phyloP scores from a whole-genome alignment of 2,888 invertebrate species.

The Carterocephalus palaemon region DNA sequence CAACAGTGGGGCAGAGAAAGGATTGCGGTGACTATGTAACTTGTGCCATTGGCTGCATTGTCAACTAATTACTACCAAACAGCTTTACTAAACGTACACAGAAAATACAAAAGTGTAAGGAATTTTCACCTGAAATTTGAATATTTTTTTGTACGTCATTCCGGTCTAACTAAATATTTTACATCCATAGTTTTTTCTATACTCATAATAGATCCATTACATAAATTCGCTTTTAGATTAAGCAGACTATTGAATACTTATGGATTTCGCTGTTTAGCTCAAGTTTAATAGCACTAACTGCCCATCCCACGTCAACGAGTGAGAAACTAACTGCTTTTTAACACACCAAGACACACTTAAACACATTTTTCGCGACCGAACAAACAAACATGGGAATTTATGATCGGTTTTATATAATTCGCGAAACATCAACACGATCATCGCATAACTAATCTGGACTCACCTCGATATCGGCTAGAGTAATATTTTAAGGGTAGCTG shows the following conservation, averaged over 20 bases:
- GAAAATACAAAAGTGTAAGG: no score
- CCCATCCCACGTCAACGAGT: background rate
- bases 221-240: constrained; percentile 3
- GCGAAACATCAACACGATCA: constrained; percentile 24
- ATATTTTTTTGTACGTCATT: no score
- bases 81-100: no score
- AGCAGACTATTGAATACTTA: constrained; percentile 6
- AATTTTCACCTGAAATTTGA: no score
- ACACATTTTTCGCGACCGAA: constrained; percentile 33
- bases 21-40: no score
- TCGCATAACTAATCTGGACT: constrained; percentile 26
- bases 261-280: background rate
- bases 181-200: no score
- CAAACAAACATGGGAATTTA: constrained; percentile 38
- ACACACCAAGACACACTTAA: constrained; percentile 7
- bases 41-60: no score
- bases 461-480: constrained; percentile 34
- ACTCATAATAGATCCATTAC: background rate
- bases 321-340: constrained; percentile 1
- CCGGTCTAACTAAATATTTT: no score
- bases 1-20: no score
- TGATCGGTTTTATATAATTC: constrained; percentile 32
- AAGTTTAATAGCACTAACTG: constrained; percentile 5
- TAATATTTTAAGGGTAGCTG: constrained; percentile 30
- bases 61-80: no score